Percentiles rank a stretch among this genome's conserved stretches.
phyloP scores from a whole-genome alignment of 2,888 invertebrate species.

The Argyra leucocephala region DNA sequence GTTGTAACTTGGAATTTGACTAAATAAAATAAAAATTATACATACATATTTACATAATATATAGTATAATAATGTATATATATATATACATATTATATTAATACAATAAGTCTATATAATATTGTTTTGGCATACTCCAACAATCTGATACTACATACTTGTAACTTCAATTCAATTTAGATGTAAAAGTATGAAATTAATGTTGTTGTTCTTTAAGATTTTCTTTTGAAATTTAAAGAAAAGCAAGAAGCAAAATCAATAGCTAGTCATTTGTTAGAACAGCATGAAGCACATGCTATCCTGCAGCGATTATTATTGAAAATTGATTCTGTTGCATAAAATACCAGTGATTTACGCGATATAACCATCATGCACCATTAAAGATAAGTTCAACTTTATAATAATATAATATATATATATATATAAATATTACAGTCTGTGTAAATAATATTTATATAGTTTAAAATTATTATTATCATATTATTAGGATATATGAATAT shows the following conservation, averaged over 20 bases:
- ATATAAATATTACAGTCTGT: not conserved
- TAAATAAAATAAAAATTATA: too few relatives aligned
- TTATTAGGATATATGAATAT: too few relatives aligned
- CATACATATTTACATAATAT: too few relatives aligned
- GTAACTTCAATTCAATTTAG: not conserved
- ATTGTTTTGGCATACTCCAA: too few relatives aligned
- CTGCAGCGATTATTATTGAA: slow-evolving; percentile 29
- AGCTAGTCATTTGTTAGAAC: slow-evolving; percentile 29
- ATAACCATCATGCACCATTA: not conserved
- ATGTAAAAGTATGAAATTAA: slow-evolving; percentile 6
- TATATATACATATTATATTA: too few relatives aligned
- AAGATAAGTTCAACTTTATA: not conserved
- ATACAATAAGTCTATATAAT: too few relatives aligned
- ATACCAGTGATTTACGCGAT: slow-evolving; percentile 9
- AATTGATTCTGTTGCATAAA: slow-evolving; percentile 26
- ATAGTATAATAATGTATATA: too few relatives aligned
- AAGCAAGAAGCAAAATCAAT: slow-evolving; percentile 30
- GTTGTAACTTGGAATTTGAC: too few relatives aligned
- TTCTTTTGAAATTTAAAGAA: slow-evolving; percentile 15
- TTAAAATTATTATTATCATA: too few relatives aligned
- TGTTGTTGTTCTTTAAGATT: not conserved
- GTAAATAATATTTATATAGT: too few relatives aligned
- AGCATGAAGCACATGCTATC: slow-evolving; percentile 28
- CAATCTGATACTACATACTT: too few relatives aligned
- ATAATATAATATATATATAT: not conserved